A percentile compares a stretch with the other conserved stretches of the same genome.
These are phyloP conservation scores for Cydia amplana DNA, from an alignment of 1,140 invertebrate genomes.

Conservation along the genomic window DNA sequence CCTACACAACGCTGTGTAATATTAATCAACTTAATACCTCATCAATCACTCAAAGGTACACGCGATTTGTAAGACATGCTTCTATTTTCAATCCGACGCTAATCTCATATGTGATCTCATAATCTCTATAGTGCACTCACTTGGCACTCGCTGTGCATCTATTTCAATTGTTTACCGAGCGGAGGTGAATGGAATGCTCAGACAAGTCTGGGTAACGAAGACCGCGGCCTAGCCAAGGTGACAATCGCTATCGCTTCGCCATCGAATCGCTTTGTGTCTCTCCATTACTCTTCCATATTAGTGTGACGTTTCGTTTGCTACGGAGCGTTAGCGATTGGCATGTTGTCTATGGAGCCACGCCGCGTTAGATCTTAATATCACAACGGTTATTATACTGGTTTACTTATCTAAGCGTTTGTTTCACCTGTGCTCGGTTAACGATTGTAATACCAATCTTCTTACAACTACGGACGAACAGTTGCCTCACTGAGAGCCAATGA, in stretches of 20 bases:
- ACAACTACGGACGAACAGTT: not conserved
- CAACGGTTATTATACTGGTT: not conserved
- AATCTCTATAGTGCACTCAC: not conserved
- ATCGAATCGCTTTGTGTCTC: too few relatives aligned
- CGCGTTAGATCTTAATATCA: too few relatives aligned
- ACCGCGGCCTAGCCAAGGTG: too few relatives aligned
- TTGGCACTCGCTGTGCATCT: not conserved
- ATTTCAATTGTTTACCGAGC: not conserved
- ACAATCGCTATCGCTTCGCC: too few relatives aligned
- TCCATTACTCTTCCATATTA: too few relatives aligned
- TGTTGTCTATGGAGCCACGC: too few relatives aligned
- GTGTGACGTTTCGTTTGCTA: too few relatives aligned
- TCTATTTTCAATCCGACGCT: slow-evolving; percentile 16
- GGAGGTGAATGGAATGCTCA: too few relatives aligned
- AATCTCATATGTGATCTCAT: not conserved
- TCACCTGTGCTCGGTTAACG: not conserved
- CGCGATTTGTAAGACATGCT: not conserved
- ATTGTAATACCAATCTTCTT: not conserved
- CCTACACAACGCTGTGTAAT: not conserved
- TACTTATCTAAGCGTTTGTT: not conserved
- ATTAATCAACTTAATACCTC: not conserved
- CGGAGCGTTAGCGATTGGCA: too few relatives aligned
- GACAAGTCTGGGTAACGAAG: not conserved
- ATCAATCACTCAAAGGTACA: not conserved
- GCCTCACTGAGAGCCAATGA: slow-evolving; percentile 35